Conservation (phyloP, 2,797 vertebrate species). For the Notolepis coatsorum region DNA sequence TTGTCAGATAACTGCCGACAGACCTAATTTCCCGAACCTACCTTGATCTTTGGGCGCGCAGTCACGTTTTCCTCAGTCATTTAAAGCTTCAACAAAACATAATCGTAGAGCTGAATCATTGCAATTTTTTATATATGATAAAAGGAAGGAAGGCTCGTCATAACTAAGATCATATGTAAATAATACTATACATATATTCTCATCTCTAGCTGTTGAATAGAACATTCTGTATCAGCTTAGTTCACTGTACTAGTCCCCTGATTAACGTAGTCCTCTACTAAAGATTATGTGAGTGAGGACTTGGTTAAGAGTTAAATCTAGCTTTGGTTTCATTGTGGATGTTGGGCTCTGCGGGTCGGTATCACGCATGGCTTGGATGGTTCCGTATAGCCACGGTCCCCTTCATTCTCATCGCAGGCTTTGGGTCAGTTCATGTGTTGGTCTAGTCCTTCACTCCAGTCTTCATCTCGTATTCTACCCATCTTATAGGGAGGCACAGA, state of each 20-base stretch:
- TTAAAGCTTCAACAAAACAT: constrained; percentile 46
- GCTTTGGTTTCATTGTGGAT: constrained; percentile 28
- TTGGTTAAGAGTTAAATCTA: constrained; percentile 12
- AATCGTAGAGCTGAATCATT: too few relatives aligned
- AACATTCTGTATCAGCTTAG: constrained; percentile 13
- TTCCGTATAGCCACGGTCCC: constrained; percentile 31
- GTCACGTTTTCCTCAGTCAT: constrained; percentile 26
- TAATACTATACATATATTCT: constrained; percentile 44
- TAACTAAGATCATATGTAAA: constrained; percentile 33
- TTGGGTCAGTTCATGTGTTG: constrained; percentile 5
- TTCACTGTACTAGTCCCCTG: constrained; percentile 25
- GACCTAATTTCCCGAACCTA: not conserved
- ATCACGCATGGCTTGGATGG: constrained; percentile 26
- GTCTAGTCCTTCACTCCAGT: not conserved
- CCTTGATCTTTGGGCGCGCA: not conserved
- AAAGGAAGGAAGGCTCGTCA: constrained; percentile 28
- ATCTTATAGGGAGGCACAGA: not conserved
- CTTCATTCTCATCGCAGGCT: constrained; percentile 13
- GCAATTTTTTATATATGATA: not conserved
- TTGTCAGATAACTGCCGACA: constrained; percentile 8
- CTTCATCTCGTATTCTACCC: not conserved
- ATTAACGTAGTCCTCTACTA: constrained; percentile 21
- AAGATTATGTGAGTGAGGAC: constrained; percentile 4
- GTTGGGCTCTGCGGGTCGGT: constrained; percentile 14
- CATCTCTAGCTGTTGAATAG: constrained; percentile 28